A percentile compares a stretch with the other conserved stretches of the same genome.
Evolutionary conservation across 2,888 invertebrate species (phyloP).

Genomic region (Leptura quadrifasciata): DNA sequence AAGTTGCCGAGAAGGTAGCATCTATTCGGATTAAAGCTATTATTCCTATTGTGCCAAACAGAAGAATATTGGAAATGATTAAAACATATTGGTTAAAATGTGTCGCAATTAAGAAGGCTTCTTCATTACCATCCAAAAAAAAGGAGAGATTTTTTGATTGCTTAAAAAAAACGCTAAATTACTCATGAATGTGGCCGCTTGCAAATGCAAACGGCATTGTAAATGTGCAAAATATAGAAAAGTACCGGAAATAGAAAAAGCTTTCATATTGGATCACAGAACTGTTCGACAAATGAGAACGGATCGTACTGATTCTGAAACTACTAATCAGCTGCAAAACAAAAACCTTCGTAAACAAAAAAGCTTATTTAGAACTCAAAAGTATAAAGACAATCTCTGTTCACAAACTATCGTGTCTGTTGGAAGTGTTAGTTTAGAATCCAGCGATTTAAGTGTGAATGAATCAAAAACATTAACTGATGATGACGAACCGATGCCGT

Average conservation of each 20-base stretch:
- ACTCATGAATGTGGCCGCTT: not conserved
- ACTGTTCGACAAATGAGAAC: not conserved
- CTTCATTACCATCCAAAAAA: not conserved
- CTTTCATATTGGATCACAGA: not conserved
- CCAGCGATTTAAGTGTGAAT: not conserved
- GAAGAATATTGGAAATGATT: constrained; percentile 7
- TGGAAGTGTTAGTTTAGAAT: not conserved
- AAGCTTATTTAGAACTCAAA: not conserved
- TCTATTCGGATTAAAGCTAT: no score
- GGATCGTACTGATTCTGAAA: not conserved
- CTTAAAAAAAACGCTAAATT: not conserved
- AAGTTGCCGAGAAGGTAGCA: not conserved
- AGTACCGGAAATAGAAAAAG: not conserved
- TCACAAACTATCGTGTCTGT: not conserved
- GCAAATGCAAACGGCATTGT: not conserved
- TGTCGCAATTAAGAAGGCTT: not conserved
- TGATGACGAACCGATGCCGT: not conserved
- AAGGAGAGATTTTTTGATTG: not conserved
- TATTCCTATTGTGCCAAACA: not conserved
- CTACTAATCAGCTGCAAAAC: not conserved
- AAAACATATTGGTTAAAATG: constrained; percentile 1
- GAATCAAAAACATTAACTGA: not conserved
- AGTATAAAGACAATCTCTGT: not conserved
- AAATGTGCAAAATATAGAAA: not conserved
- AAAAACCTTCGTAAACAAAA: not conserved